Percentiles rank a stretch among this genome's conserved stretches.
Conservation (phyloP, 2,113 vertebrate genomes). For the Baryphthengus martii region DNA sequence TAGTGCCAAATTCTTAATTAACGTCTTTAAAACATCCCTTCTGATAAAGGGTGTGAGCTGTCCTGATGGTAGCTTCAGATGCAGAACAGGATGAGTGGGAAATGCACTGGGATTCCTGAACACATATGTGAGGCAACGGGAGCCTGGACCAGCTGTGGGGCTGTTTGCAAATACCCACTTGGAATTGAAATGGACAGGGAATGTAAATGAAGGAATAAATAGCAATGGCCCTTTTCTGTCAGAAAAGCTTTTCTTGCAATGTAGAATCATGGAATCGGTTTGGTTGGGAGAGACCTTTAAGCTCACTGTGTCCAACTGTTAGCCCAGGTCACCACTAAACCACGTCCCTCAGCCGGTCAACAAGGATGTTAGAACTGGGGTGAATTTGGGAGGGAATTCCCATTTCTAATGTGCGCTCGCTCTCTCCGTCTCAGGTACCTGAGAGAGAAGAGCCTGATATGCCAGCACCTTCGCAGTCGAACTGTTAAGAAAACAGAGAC, state of each 20-base stretch:
- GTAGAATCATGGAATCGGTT: not conserved
- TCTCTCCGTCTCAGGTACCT: conserved; percentile 73
- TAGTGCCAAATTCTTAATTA: not conserved
- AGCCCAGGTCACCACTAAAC: no score
- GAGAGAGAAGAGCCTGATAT: conserved; percentile 75
- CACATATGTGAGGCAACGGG: accelerated
- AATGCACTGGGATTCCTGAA: accelerated
- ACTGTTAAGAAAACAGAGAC: conserved; percentile 80
- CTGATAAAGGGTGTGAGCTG: not conserved
- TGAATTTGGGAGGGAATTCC: no score
- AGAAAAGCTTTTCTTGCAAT: not conserved
- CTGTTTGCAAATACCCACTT: not conserved
- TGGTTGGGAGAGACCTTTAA: not conserved
- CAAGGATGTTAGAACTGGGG: accelerated
- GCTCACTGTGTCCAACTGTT: no score
- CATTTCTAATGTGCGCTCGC: no score
- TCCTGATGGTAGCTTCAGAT: not conserved
- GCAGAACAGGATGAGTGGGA: not conserved
- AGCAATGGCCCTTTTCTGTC: not conserved
- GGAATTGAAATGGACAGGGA: not conserved
- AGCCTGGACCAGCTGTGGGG: not conserved
- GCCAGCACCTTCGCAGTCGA: conserved; percentile 72
- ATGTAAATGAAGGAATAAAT: not conserved
- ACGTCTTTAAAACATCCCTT: not conserved
- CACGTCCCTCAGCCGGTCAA: not conserved